phyloP scores from a whole-genome alignment of 2,888 invertebrate species.

The Bimastos eiseni region DNA sequence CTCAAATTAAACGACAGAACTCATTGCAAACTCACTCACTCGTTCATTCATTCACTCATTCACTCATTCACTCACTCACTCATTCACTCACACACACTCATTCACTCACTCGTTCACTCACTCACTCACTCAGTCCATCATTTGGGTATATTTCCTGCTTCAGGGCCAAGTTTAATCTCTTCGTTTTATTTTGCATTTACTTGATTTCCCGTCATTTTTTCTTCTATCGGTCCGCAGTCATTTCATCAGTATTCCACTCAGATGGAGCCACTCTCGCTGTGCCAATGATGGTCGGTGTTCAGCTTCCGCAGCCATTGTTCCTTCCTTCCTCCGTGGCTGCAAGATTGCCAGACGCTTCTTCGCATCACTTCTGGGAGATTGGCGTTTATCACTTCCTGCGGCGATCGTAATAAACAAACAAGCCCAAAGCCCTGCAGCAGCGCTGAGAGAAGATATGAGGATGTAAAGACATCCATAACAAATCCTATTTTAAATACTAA shows the following conservation, averaged over 20 bases:
- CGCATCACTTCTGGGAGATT: background rate
- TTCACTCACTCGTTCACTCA: too few species aligned
- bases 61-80: too few species aligned
- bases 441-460: background rate
- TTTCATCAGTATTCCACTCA: background rate
- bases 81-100: background rate
- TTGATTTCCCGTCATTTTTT: background rate
- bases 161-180: background rate
- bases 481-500: background rate
- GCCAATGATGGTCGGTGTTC: background rate
- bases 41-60: background rate
- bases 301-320: background rate
- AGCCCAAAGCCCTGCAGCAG: background rate
- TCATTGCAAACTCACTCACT: background rate
- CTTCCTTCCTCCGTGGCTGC: background rate
- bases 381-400: background rate
- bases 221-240: background rate
- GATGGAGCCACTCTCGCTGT: background rate
- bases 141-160: background rate
- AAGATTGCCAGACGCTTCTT: background rate
- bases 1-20: background rate
- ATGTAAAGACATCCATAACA: background rate
- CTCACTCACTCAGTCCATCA: background rate
- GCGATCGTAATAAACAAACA: background rate
- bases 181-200: slow-evolving; percentile 5